Percentiles rank a stretch among this genome's conserved stretches.
Evolutionary conservation across 2,113 vertebrate species (phyloP).

Genomic region (Scomber scombrus): DNA sequence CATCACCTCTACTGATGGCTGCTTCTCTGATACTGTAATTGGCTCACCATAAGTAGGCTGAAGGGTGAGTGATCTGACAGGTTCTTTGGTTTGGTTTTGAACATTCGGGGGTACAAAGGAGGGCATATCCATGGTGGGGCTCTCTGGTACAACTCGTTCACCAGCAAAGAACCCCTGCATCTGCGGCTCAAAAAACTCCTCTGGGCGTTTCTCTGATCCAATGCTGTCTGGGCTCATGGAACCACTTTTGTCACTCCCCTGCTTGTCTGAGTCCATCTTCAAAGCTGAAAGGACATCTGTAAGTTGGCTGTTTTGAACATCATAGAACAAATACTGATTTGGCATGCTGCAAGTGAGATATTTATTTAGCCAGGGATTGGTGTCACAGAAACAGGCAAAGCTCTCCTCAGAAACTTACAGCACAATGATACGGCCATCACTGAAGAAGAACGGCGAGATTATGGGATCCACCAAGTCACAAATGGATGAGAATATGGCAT

Average conservation of each 20-base stretch:
- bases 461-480: constrained; percentile 81
- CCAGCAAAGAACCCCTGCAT: constrained; percentile 78
- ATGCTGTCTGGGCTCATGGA: constrained; percentile 84
- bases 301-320: constrained; percentile 89
- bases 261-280: constrained; percentile 95
- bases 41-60: constrained; percentile 76
- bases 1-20: constrained; percentile 84
- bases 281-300: constrained; percentile 97
- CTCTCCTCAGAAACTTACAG: constrained; percentile 80
- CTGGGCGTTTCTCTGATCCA: constrained; percentile 79
- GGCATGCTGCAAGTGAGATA: constrained; percentile 70
- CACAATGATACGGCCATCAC: constrained; percentile 78
- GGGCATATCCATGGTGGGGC: constrained; percentile 79
- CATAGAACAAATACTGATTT: constrained; percentile 35
- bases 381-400: constrained; percentile 82
- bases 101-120: constrained; percentile 75
- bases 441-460: constrained; percentile 74
- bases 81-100: constrained; percentile 80
- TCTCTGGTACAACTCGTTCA: constrained; percentile 79
- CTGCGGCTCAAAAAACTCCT: constrained; percentile 78
- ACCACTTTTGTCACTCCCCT: constrained; percentile 81
- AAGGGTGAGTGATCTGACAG: constrained; percentile 67
- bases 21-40: constrained; percentile 82
- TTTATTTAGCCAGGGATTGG: constrained; percentile 53
- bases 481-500: constrained; percentile 80